Base-by-base conservation (phyloP, 2,888 invertebrate genomes). In the Conus canariensis region DNA sequence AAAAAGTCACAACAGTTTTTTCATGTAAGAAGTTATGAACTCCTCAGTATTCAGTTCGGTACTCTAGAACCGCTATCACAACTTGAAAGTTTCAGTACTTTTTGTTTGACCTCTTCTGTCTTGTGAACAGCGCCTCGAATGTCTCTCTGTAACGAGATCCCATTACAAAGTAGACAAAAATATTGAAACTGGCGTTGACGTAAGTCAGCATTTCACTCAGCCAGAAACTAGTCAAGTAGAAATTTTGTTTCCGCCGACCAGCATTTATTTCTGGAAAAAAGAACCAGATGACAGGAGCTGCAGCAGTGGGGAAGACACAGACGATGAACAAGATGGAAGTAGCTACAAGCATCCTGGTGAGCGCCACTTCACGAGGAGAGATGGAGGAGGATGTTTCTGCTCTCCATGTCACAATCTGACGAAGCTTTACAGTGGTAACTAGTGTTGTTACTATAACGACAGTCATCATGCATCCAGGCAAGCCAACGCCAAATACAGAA, bases 101-200 rank as follows among this genome's bases (percentile, higher is more conserved):
- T 45, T 45, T 45, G 45, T 45, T 45, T 45, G 45, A 45, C 45
- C 45, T 45, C 45, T 45, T 64, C 16, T 16, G 64, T 85, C 60
- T 85, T 14, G 56, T 22, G 12, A 59, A 85, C 30, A 85, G 5
- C 12, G 14, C 0, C 16, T 16, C 7, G 22, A 87, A 45, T 25
- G 87, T 87, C 16, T 87, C 56, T 22, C 87, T 87, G 70, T 87
- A 87, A 22, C 58, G 67, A n/a, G 87, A 70, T 16, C 87, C 87
- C 67, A 70, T 87, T 9, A n/a, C 12, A 70, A 56, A 87, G 14
- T 87, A 87, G 19, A 87, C 70, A 22, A 67, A 87, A 67, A 70
- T 25, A 30, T 87, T 87, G 58, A 87, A 74, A 14, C 25, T 25
- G 7, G 87, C 9, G 59, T 87, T 87, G n/a, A 87, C 60, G 45